Base-by-base conservation (phyloP, 2,797 vertebrate species). In the Propithecus perrieri region DNA sequence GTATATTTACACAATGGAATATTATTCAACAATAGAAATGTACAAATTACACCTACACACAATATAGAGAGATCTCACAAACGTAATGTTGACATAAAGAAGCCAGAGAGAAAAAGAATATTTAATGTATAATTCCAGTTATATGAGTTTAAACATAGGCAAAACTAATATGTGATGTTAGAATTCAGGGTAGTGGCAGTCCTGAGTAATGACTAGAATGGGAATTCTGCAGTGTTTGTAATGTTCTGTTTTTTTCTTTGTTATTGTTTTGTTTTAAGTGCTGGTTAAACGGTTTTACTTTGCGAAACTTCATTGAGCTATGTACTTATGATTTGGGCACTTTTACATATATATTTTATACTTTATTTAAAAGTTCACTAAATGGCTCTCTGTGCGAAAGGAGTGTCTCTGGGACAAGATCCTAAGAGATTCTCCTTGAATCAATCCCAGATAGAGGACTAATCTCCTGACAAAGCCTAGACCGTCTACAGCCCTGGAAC, bases 401-500 rank as follows among this genome's bases (percentile, higher is more conserved):
- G 89, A 75, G 33, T 87, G 50, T 57, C 38, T 86, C 22, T 76
- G 46, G 85, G 41, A 55, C 48, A 57, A 75, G 41, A 67, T 46
- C 81, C 20, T 35, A 41, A 92, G 84, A 61, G 48, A 13, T 43
- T 71, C 18, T 74, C 72, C 72, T 38, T 30, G 33, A 88, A 7
- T 71, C 53, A 26, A 15, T 28, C 41, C 43, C 85, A 43, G 35
- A 26, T 7, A 91, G 38, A 65, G 63, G 30, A 38, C 17, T 38
- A 4, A 75, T n/a, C 63, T 57, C 18, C 75, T 41, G 59, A 5
- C 10, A 48, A 83, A 24, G 30, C 63, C 3, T 72, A 74, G 81
- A 69, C 96, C 96, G 96, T 78, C 96, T 53, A 26, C 83, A 59
- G 46, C 65, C 85, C 71, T 57, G 85, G 71, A 75, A 20, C 24